Percentiles rank a stretch among this genome's conserved stretches.
Evolutionary conservation across 2,888 invertebrate species (phyloP).

Genomic region (Hydriomena furcata): DNA sequence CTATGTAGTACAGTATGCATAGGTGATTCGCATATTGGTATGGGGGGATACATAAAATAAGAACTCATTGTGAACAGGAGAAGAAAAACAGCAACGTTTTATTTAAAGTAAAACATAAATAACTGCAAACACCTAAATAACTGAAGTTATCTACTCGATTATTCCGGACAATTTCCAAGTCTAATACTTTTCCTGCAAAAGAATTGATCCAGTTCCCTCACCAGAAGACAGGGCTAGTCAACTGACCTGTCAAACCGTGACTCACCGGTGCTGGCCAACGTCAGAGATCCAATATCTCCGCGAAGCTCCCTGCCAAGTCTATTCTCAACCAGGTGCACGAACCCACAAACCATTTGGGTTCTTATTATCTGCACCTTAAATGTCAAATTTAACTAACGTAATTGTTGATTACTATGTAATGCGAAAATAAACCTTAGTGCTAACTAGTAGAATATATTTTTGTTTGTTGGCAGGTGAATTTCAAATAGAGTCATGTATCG

Average conservation of each 20-base stretch:
- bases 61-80: no score
- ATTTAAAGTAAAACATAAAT: no score
- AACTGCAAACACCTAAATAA: no score
- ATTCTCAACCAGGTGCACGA: slow-evolving; percentile 53
- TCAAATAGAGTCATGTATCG: slow-evolving; percentile 37
- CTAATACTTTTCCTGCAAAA: neutral
- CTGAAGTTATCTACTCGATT: no score
- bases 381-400: slow-evolving; percentile 29
- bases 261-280: slow-evolving; percentile 51
- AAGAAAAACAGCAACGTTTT: no score
- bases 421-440: slow-evolving; percentile 8
- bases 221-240: slow-evolving; percentile 46
- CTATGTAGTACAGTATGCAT: no score
- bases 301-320: slow-evolving; percentile 66
- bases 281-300: slow-evolving; percentile 61
- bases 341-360: slow-evolving; percentile 33
- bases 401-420: neutral
- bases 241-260: slow-evolving; percentile 58
- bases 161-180: no score
- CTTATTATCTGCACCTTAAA: slow-evolving; percentile 29
- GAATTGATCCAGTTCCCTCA: slow-evolving; percentile 27
- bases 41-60: no score
- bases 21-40: no score
- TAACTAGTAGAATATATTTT: slow-evolving; percentile 1
- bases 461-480: neutral